Conservation (phyloP, 2,113 vertebrate genomes). For the Camelus dromedarius region DNA sequence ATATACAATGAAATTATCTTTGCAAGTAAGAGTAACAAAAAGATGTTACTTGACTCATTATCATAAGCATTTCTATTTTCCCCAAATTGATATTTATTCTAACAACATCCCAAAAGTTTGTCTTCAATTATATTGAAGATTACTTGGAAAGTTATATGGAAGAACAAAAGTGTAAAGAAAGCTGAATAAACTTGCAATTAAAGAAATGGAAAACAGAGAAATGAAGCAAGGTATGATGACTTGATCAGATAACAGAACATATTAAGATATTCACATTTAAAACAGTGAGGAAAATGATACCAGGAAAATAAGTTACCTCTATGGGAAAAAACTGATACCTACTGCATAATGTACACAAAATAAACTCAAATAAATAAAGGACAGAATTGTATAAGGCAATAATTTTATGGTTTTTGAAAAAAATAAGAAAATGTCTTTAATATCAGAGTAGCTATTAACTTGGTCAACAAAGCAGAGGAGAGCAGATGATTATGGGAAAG, state of each 20-base stretch:
- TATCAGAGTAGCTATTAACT: neutral
- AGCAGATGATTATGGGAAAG: neutral
- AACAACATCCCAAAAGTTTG: neutral
- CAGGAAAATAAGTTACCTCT: neutral
- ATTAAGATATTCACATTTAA: neutral
- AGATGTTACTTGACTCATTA: neutral
- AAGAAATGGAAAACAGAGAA: neutral
- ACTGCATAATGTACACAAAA: neutral
- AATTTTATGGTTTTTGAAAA: neutral
- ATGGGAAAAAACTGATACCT: neutral
- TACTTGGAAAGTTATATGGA: neutral
- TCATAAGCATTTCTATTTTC: neutral
- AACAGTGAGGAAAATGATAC: neutral
- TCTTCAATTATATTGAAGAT: constrained; percentile 2
- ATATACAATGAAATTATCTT: neutral
- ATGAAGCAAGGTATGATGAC: neutral
- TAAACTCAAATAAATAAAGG: neutral
- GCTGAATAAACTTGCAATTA: neutral
- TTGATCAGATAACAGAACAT: neutral
- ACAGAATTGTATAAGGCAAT: neutral
- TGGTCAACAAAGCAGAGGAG: neutral
- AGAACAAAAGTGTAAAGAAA: neutral
- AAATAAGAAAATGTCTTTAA: neutral
- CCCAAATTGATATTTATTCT: neutral
- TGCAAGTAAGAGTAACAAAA: neutral